Evolutionary conservation across 2,888 invertebrate species (phyloP).

Genomic region (Eristalis tenax): DNA sequence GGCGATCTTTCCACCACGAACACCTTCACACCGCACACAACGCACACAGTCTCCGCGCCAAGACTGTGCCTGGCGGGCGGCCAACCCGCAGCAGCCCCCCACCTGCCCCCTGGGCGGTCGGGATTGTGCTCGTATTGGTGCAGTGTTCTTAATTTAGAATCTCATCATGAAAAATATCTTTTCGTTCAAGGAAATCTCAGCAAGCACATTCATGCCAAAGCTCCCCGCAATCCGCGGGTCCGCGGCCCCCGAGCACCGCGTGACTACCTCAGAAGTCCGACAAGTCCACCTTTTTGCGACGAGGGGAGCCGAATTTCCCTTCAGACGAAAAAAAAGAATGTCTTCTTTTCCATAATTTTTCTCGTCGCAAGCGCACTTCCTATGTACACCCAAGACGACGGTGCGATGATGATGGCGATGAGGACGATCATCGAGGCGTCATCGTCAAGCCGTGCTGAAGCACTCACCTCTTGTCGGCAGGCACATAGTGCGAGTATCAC

Average conservation of each 20-base stretch:
- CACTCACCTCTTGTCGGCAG: conserved; percentile 20
- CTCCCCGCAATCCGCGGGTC: background rate
- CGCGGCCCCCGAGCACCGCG: background rate
- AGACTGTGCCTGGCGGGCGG: conserved; percentile 17
- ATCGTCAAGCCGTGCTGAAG: conserved; percentile 29
- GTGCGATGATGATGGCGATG: conserved; percentile 20
- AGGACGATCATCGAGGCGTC: conserved; percentile 34
- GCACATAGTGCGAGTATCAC: conserved; percentile 15
- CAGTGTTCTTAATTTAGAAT: conserved; percentile 65
- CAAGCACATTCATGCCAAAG: conserved; percentile 16
- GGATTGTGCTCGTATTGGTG: conserved; percentile 47
- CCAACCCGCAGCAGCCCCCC: conserved; percentile 7
- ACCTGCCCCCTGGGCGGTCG: background rate
- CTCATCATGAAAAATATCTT: conserved; percentile 14
- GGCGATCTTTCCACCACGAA: conserved; percentile 45
- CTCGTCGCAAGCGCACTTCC: conserved; percentile 44
- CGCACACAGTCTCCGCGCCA: conserved; percentile 18
- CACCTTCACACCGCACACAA: conserved; percentile 12
- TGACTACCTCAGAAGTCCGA: background rate
- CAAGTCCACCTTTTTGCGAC: background rate
- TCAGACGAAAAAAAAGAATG: background rate
- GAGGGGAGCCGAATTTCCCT: background rate
- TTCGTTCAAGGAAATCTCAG: conserved; percentile 61
- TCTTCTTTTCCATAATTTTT: conserved; percentile 34
- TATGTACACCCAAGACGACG: conserved; percentile 38